These are phyloP conservation scores for Myiozetetes cayanensis DNA, from an alignment of 2,113 vertebrate genomes.

Conservation along the genomic window DNA sequence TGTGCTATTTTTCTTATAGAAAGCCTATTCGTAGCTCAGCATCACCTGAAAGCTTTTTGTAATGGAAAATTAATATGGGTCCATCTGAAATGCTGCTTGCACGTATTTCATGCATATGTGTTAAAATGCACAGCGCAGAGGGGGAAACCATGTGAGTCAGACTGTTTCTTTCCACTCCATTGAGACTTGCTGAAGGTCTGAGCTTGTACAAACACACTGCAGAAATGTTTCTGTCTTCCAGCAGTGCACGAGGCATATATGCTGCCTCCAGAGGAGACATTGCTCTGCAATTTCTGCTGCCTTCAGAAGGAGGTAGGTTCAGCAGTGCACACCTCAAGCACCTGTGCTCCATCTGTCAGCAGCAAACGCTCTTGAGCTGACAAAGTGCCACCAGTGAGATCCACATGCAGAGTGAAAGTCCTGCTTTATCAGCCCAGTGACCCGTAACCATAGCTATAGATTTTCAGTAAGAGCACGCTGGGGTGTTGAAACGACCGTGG, in stretches of 20 bases:
- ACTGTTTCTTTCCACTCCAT: not conserved
- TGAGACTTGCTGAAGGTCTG: not conserved
- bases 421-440: not conserved
- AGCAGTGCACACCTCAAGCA: not conserved
- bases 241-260: rapidly evolving
- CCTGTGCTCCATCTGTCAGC: not conserved
- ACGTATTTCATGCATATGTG: not conserved
- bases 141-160: not conserved
- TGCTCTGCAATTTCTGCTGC: not conserved
- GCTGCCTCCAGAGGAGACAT: not conserved
- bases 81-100: not conserved
- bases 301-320: not conserved
- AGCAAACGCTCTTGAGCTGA: not conserved
- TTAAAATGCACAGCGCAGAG: not conserved
- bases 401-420: not conserved
- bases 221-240: not conserved
- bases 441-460: not conserved
- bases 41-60: not conserved
- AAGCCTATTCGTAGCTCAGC: not conserved
- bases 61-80: not conserved
- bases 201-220: rapidly evolving
- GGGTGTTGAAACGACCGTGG: not conserved
- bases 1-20: not conserved
- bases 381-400: not conserved
- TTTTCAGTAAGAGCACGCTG: not conserved